Evolutionary conservation across 1,140 invertebrate species (phyloP).

Genomic region (Drosophila ficusphila): DNA sequence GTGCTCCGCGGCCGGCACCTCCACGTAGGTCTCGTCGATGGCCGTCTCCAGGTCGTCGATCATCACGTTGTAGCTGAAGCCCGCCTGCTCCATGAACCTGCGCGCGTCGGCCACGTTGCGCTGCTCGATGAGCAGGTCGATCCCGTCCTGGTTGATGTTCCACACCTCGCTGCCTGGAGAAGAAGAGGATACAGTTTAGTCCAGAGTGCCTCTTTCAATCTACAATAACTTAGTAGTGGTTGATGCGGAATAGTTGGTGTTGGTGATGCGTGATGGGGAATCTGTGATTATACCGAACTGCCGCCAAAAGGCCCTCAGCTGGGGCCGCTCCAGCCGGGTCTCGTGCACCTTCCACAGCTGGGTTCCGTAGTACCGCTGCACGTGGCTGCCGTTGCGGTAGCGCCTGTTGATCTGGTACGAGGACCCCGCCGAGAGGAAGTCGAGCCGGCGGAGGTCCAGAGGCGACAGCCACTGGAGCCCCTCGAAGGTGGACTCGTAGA

Average conservation of each 20-base stretch:
- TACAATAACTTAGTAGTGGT: no score
- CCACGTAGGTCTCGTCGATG: slow-evolving; percentile 91
- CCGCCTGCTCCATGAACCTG: slow-evolving; percentile 85
- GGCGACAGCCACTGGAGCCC: slow-evolving; percentile 74
- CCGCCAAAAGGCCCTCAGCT: slow-evolving; percentile 51
- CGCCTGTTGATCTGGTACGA: slow-evolving; percentile 78
- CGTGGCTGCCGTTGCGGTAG: slow-evolving; percentile 60
- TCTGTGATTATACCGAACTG: slow-evolving; percentile 62
- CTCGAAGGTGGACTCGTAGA: slow-evolving; percentile 73
- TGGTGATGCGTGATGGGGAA: no score
- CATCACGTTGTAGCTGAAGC: slow-evolving; percentile 88
- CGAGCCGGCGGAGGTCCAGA: slow-evolving; percentile 63
- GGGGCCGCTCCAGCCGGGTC: slow-evolving; percentile 43
- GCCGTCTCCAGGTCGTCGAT: slow-evolving; percentile 90
- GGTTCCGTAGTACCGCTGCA: slow-evolving; percentile 63
- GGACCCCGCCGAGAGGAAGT: slow-evolving; percentile 67
- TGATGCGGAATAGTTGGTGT: background rate
- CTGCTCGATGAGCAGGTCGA: slow-evolving; percentile 87
- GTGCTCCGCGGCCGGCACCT: slow-evolving; percentile 85
- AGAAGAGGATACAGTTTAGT: no score
- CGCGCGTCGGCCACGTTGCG: slow-evolving; percentile 86
- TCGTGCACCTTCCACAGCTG: slow-evolving; percentile 80
- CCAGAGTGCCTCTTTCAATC: no score
- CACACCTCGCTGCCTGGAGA: slow-evolving; percentile 75
- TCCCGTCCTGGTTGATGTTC: slow-evolving; percentile 82